phyloP scores from a whole-genome alignment of 2,888 invertebrate genomes.

The Trachelus troglodyta region DNA sequence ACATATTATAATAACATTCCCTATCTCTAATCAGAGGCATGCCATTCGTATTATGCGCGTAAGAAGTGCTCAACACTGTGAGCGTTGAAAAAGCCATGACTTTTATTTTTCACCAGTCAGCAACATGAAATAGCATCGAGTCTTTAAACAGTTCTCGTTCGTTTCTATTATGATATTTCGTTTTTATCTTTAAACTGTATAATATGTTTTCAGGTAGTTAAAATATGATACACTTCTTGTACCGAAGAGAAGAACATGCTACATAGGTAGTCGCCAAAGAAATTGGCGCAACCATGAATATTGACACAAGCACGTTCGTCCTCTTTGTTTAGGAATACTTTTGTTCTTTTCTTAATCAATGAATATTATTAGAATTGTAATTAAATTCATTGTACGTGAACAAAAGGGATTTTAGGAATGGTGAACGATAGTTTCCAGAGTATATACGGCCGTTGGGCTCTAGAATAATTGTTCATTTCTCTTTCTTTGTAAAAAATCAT shows the following conservation, averaged over 20 bases:
- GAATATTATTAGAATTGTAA: neutral
- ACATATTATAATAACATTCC: slow-evolving; percentile 33
- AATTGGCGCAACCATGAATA: neutral
- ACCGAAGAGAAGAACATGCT: neutral
- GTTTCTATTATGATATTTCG: slow-evolving; percentile 25
- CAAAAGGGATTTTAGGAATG: neutral
- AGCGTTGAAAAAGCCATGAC: neutral
- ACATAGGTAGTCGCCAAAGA: neutral
- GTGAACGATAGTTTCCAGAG: neutral
- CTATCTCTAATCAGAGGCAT: slow-evolving; percentile 39
- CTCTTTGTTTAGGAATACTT: neutral
- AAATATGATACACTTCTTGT: slow-evolving; percentile 44
- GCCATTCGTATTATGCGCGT: slow-evolving; percentile 24
- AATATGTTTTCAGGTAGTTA: slow-evolving; percentile 40
- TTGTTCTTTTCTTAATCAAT: neutral
- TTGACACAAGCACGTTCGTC: neutral
- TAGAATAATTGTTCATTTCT: neutral
- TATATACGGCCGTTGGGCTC: neutral
- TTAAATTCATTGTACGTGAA: neutral
- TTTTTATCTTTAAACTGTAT: slow-evolving; percentile 16
- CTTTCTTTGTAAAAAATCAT: neutral
- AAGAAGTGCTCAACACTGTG: neutral
- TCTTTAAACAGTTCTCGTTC: slow-evolving; percentile 23
- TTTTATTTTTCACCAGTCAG: neutral
- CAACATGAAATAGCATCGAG: neutral